These are phyloP conservation scores for Leucosticte australis DNA, from an alignment of 2,113 vertebrate genomes.

Conservation along the genomic window DNA sequence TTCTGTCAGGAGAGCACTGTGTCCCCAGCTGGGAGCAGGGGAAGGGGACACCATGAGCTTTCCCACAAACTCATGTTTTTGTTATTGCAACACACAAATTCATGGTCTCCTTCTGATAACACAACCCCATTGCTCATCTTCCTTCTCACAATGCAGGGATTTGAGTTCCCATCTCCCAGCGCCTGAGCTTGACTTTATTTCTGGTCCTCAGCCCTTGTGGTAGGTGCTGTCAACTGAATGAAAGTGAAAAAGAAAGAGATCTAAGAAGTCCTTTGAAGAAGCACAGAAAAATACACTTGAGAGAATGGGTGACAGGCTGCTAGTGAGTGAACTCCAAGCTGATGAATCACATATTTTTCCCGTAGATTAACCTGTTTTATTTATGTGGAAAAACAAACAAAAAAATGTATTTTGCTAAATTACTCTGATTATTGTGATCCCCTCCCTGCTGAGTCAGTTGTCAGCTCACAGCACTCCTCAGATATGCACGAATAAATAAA, in stretches of 20 bases:
- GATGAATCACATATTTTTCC: not conserved
- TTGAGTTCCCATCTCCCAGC: not conserved
- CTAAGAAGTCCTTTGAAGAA: not conserved
- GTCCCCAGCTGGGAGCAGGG: not conserved
- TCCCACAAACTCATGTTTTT: not conserved
- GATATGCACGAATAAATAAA: conserved; percentile 20
- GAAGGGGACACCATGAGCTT: not conserved
- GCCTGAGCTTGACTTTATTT: not conserved
- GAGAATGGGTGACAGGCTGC: not conserved
- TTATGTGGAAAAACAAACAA: not conserved
- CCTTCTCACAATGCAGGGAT: not conserved
- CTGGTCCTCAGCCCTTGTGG: accelerated
- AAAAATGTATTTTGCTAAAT: not conserved
- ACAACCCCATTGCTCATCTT: not conserved
- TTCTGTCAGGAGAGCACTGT: not conserved
- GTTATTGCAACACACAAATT: not conserved
- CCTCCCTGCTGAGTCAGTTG: conserved; percentile 23
- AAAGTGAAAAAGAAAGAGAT: not conserved
- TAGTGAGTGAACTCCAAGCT: not conserved
- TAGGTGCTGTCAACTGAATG: not conserved
- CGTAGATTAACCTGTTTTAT: not conserved
- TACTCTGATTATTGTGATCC: not conserved
- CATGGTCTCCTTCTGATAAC: not conserved
- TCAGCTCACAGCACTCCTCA: not conserved
- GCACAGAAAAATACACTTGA: not conserved